These are phyloP conservation scores for Dendrocopos noguchii DNA, from an alignment of 2,113 vertebrate genomes.

Conservation along the genomic window DNA sequence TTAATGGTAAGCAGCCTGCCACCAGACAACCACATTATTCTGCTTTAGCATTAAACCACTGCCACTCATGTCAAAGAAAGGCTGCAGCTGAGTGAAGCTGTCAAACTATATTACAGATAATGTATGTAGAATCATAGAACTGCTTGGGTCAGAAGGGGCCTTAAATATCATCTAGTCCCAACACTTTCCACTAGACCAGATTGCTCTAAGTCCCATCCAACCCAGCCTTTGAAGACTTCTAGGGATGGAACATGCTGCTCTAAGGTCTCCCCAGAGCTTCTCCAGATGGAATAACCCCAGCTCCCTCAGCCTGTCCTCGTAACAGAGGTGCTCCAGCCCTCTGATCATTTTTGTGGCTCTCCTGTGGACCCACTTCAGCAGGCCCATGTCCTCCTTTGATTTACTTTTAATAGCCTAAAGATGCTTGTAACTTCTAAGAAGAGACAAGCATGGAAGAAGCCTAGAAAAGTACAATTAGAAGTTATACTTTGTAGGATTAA, in stretches of 20 bases:
- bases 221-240: neutral
- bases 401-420: neutral
- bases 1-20: neutral
- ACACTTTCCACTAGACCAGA: neutral
- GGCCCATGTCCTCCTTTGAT: neutral
- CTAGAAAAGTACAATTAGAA: neutral
- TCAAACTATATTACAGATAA: neutral
- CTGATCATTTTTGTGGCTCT: too few species aligned
- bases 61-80: neutral
- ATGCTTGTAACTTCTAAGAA: neutral
- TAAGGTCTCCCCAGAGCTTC: neutral
- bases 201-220: neutral
- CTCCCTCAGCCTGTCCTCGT: too few species aligned
- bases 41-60: conserved; percentile 4
- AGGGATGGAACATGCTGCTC: neutral
- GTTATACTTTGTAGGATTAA: neutral
- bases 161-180: neutral
- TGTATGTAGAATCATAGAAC: neutral
- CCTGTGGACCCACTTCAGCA: too few species aligned
- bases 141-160: neutral
- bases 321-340: too few species aligned
- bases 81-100: neutral
- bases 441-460: neutral
- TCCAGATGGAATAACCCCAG: too few species aligned
- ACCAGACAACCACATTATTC: neutral